Conservation (phyloP, 1,140 invertebrate species). For the Caerostris darwini region DNA sequence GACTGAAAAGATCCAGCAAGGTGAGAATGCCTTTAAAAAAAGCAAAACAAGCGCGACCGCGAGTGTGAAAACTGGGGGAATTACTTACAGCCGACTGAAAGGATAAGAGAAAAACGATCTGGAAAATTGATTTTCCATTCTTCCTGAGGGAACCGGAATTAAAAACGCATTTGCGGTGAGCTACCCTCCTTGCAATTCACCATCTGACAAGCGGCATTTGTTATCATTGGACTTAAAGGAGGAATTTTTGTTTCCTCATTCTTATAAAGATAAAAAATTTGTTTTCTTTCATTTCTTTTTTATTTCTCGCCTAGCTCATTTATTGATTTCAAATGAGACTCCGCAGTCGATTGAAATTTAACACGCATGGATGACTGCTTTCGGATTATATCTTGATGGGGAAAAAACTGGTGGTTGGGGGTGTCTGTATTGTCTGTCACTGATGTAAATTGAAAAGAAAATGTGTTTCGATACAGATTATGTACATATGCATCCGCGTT, state of each 20-base stretch:
- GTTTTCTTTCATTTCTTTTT: background rate
- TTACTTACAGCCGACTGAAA: background rate
- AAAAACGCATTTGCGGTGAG: slow-evolving; percentile 60
- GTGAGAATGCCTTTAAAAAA: no score
- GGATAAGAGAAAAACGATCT: background rate
- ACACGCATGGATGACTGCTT: background rate
- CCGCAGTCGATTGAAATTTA: slow-evolving; percentile 7
- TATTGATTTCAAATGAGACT: slow-evolving; percentile 10
- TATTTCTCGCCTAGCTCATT: background rate
- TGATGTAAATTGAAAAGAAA: background rate
- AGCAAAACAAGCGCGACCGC: background rate
- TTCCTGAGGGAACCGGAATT: slow-evolving; percentile 47
- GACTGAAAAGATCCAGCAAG: no score
- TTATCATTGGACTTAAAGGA: slow-evolving; percentile 43
- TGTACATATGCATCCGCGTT: no score
- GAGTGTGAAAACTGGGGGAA: background rate
- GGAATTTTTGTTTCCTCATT: background rate
- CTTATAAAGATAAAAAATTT: background rate
- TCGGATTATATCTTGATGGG: background rate
- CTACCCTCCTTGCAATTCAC: no score
- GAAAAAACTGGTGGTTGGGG: background rate
- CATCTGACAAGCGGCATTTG: slow-evolving; percentile 51
- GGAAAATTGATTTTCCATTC: slow-evolving; percentile 4
- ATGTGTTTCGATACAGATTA: no score
- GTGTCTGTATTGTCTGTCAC: background rate